phyloP scores from a whole-genome alignment of 2,113 vertebrate genomes.

The Lampris megalopsis region DNA sequence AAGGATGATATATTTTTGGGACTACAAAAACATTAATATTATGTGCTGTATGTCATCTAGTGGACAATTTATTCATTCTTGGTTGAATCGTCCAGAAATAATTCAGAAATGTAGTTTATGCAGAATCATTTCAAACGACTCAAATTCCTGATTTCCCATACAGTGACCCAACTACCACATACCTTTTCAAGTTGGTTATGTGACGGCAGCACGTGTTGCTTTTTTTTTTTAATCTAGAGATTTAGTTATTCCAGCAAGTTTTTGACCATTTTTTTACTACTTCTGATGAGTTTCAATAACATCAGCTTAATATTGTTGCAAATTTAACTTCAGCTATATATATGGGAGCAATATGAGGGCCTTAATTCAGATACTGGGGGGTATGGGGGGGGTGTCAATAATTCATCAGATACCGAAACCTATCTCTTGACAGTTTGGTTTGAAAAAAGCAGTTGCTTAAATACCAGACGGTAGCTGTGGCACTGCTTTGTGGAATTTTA shows the following conservation, averaged over 20 bases:
- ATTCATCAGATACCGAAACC: not conserved
- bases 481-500: not conserved
- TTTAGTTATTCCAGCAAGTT: not conserved
- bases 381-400: not conserved
- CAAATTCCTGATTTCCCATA: constrained; percentile 15
- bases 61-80: constrained; percentile 10
- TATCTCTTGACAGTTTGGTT: not conserved
- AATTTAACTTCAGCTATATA: not conserved
- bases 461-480: constrained; percentile 10
- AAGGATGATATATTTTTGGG: not conserved
- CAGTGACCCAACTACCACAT: constrained; percentile 44
- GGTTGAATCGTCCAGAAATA: constrained; percentile 36
- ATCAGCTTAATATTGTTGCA: not conserved
- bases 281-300: not conserved
- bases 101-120: not conserved
- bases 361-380: not conserved
- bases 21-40: constrained; percentile 6
- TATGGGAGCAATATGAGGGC: not conserved
- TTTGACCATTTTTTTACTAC: not conserved
- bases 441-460: not conserved
- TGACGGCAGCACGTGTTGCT: not conserved
- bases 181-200: constrained; percentile 12
- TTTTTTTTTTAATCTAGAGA: constrained; percentile 26
- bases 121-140: not conserved
- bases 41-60: not conserved